These are phyloP conservation scores for Spondyliosoma cantharus DNA, from an alignment of 2,797 vertebrate species.

Conservation along the genomic window DNA sequence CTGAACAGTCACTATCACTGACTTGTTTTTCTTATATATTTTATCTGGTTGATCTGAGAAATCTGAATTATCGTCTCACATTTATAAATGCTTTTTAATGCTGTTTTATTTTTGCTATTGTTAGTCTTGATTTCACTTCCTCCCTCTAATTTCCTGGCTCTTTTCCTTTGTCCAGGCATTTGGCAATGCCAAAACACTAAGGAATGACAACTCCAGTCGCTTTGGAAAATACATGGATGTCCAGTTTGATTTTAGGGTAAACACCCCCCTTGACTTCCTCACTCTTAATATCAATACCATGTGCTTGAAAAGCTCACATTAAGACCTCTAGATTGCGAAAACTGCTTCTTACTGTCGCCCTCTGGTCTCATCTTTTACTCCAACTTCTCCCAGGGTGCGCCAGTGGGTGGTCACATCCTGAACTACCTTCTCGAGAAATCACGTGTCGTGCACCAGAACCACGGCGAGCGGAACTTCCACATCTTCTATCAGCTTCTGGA, in stretches of 20 bases:
- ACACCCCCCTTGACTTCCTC: background rate
- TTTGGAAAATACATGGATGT: slow-evolving; percentile 99
- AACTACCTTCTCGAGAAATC: slow-evolving; percentile 99
- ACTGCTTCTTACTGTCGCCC: background rate
- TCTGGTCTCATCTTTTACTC: background rate
- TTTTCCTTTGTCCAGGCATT: slow-evolving; percentile 87
- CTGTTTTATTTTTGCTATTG: slow-evolving; percentile 15
- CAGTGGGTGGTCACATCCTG: slow-evolving; percentile 95
- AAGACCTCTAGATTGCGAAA: slow-evolving; percentile 1
- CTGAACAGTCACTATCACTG: background rate
- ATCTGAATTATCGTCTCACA: slow-evolving; percentile 1
- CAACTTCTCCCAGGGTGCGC: slow-evolving; percentile 86
- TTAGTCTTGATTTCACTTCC: slow-evolving; percentile 28
- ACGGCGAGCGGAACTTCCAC: slow-evolving; percentile 98
- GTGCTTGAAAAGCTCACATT: background rate
- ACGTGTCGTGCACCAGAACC: slow-evolving; percentile 96
- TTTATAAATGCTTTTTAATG: slow-evolving; percentile 2
- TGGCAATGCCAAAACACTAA: slow-evolving; percentile 97
- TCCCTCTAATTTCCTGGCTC: slow-evolving; percentile 26
- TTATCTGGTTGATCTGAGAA: background rate
- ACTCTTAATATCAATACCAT: background rate
- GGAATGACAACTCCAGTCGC: slow-evolving; percentile 98
- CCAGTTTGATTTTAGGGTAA: slow-evolving; percentile 98
- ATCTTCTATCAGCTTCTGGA: slow-evolving; percentile 98
- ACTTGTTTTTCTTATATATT: background rate